phyloP scores from a whole-genome alignment of 2,888 invertebrate genomes.

The Aphelenchoides bicaudatus region DNA sequence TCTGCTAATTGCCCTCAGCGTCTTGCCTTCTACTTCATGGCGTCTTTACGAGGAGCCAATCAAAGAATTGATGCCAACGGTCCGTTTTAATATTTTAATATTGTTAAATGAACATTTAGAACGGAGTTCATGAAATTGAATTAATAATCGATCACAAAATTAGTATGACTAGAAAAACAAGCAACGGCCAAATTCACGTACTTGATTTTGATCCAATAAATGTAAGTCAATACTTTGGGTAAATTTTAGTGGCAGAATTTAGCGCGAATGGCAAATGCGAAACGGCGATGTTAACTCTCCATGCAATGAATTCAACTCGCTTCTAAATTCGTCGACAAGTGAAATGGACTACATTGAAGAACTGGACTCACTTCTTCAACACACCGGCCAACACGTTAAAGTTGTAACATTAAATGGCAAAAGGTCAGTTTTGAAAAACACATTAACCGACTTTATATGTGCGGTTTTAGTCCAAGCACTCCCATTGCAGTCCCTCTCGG shows the following conservation, averaged over 20 bases:
- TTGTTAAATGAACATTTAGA: slow-evolving; percentile 10
- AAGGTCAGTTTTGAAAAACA: slow-evolving; percentile 30
- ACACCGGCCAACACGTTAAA: slow-evolving; percentile 42
- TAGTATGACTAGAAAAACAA: slow-evolving; percentile 38
- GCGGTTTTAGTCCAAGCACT: slow-evolving; percentile 45
- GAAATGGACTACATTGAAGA: slow-evolving; percentile 12
- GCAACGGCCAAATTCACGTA: slow-evolving; percentile 20
- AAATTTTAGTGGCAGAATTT: neutral
- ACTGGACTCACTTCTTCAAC: slow-evolving; percentile 37
- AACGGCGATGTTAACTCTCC: slow-evolving; percentile 21
- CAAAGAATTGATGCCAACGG: slow-evolving; percentile 22
- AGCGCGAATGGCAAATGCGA: slow-evolving; percentile 24
- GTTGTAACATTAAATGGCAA: slow-evolving; percentile 46
- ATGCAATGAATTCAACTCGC: slow-evolving; percentile 20
- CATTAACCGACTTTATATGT: no score
- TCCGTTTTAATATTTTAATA: neutral
- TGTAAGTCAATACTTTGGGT: slow-evolving; percentile 5
- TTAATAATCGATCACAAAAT: slow-evolving; percentile 38
- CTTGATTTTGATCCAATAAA: slow-evolving; percentile 30
- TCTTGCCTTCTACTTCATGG: no score
- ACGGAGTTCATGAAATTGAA: slow-evolving; percentile 43
- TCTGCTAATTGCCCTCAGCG: no score
- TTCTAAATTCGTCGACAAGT: slow-evolving; percentile 4
- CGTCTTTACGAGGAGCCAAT: slow-evolving; percentile 25
- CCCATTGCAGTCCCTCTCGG: slow-evolving; percentile 51